Percentiles rank a stretch among this genome's conserved stretches.
Evolutionary conservation across 2,888 invertebrate species (phyloP).

Genomic region (Flexamia atlantica): DNA sequence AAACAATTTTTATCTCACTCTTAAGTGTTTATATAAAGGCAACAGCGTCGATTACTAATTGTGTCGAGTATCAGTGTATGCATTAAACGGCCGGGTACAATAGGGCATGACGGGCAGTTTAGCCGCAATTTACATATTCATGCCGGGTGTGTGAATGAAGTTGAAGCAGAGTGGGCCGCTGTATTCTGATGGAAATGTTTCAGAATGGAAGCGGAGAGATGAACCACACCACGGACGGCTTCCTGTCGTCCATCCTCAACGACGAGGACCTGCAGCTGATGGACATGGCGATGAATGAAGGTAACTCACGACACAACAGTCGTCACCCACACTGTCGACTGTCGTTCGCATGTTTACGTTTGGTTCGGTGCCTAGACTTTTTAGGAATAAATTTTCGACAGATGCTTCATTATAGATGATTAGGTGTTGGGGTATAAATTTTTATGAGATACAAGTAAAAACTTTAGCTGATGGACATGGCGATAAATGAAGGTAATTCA

Average conservation of each 20-base stretch:
- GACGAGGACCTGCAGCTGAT: constrained; percentile 94
- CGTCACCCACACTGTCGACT: too few species aligned
- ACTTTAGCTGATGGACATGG: constrained; percentile 94
- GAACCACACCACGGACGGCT: constrained; percentile 84
- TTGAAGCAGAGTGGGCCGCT: constrained; percentile 49
- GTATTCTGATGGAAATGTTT: constrained; percentile 59
- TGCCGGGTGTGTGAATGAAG: constrained; percentile 25
- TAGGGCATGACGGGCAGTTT: constrained; percentile 49
- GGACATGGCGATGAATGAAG: constrained; percentile 95
- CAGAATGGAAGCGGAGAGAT: constrained; percentile 69
- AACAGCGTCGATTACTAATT: constrained; percentile 56
- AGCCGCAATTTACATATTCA: constrained; percentile 40
- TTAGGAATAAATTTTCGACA: too few species aligned
- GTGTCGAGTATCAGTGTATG: constrained; percentile 50
- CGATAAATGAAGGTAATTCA: constrained; percentile 89
- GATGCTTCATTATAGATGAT: too few species aligned
- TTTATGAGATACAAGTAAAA: constrained; percentile 96
- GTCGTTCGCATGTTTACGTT: too few species aligned
- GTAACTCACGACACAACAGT: constrained; percentile 78
- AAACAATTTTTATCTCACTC: too few species aligned
- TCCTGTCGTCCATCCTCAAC: constrained; percentile 91
- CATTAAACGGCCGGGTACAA: constrained; percentile 27
- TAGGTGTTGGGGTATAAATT: too few species aligned
- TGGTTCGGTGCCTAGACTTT: too few species aligned
- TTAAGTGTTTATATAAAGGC: not conserved